Evolutionary conservation across 2,888 invertebrate species (phyloP), one percentile per base, ranked within the genome.

Genomic region (Podotricha telesiphe): DNA sequence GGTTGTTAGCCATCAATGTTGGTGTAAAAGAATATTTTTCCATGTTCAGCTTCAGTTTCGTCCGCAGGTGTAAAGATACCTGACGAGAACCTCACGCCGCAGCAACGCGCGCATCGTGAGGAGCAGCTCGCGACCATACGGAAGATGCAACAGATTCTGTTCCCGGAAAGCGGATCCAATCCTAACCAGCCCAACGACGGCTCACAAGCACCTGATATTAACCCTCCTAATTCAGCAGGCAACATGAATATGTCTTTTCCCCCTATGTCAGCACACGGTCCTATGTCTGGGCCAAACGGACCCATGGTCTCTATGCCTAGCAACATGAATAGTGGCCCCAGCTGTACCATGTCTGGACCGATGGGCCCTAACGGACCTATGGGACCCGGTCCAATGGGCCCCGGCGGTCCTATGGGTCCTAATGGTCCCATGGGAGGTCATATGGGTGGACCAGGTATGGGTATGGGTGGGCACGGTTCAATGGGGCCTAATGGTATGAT

Each of bases 31-130:
- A 73, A 73, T 71, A 28, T 73, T 73, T 70, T 73, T 67, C 51
- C 51, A 74, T 73, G 77, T 75, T 75, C 73, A 72, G 75, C 71
- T 71, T 65, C 53, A 77, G 77, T 74, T 50, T 77, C 77, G 51
- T 76, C 77, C 71, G 75, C 86, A 94, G 95, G 96, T 77, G 97
- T 98, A 58, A 98, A 98, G 94, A 97, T 98, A 82, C 98, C 98
- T 77, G 98, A 98, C 89, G 99, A 99, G 91, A 98, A 98, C 89
- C 93, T 99, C 78, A 99, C 99, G 65, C 98, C 99, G 45, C 98
- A 99, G 85, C 99, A 99, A 86, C 95, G 98, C 67, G 97, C 98
- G 74, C 98, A 98, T 85, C 95, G 99, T 71, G 98, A 98, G 88
- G 98, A 98, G 81, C 97, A 98, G 81, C 92, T 99, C 62, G 98